phyloP scores from a whole-genome alignment of 2,888 invertebrate species.

The Scelioninae gen. 1 region DNA sequence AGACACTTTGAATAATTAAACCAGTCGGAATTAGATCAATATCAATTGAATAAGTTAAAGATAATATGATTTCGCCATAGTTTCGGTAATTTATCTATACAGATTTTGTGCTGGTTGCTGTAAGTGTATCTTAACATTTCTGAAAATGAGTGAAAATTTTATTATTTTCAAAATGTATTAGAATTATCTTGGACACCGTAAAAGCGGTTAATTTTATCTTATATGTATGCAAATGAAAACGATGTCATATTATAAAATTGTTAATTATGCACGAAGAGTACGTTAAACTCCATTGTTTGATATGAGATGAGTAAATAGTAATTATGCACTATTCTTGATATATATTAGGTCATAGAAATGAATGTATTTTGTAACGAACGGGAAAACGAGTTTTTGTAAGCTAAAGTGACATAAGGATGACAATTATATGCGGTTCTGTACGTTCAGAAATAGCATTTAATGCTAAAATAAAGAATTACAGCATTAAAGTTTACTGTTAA shows the following conservation, averaged over 20 bases:
- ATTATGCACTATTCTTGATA: constrained; percentile 34
- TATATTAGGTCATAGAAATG: constrained; percentile 37
- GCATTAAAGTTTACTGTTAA: constrained; percentile 16
- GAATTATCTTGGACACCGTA: constrained; percentile 9
- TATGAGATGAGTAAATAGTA: constrained; percentile 30
- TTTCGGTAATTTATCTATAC: background rate
- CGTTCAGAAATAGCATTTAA: background rate
- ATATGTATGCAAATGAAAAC: constrained; percentile 43
- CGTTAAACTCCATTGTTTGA: constrained; percentile 33
- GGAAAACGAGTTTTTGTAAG: constrained; percentile 27
- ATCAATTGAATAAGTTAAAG: background rate
- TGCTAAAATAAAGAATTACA: constrained; percentile 1
- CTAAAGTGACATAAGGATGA: constrained; percentile 37
- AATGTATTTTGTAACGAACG: constrained; percentile 24
- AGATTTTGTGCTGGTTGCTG: too few relatives aligned
- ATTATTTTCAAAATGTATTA: too few relatives aligned
- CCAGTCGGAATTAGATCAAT: background rate
- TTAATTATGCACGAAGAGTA: constrained; percentile 36
- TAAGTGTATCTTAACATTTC: too few relatives aligned
- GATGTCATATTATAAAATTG: constrained; percentile 38
- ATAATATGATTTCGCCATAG: background rate
- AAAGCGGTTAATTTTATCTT: constrained; percentile 36
- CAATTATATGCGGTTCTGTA: constrained; percentile 17
- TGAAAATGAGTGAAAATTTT: background rate
- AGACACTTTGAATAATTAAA: background rate